Base-by-base conservation (phyloP, 2,888 invertebrate genomes). In the Drosophila neotestacea region DNA sequence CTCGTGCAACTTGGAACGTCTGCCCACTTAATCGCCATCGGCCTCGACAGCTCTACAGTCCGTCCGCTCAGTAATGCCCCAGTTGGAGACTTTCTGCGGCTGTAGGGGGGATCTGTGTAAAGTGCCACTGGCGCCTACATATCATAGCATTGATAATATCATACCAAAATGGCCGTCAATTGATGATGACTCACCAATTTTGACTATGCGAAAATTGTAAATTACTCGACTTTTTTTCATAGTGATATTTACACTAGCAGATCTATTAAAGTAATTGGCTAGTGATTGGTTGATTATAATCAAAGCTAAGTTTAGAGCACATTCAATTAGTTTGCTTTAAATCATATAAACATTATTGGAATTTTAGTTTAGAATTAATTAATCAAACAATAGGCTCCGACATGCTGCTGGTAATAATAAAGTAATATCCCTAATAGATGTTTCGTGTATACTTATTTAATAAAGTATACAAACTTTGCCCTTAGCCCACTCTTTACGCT, bases 121-220 rank as follows among this genome's bases (percentile, higher is more conserved):
- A 85, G 80, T 85, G 89, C 79, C 73, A 79, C 64, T 85, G 89
- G 89, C 89, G 85, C 85, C 89, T 79, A 66, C 61, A 85, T 83
- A 83, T 83, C 80, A 85, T 58, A 50, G n/a, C 39, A 48, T 50
- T 79, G 79, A 77, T 79, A 73, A 85, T 82, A 88, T 88, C 86
- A 58, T 62, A 70, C 39, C 77, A 85, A 88, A 79, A 79, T 85
- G 88, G 88, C 77, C 69, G 79, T 2, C 65, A 27, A 48, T 38
- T 39, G 79, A 27, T 36, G 27, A 48, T 74, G 76, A 74, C 10
- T 76, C 79, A 73, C 46, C 11, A 44, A 13, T 47, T 63, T 42
- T 6, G 42, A 30, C 38, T 47, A 62, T 64, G 68, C 73, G 13
- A 71, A 72, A 51, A 42, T 11, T 56, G 44, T 7, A 44, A 64